Conservation (phyloP, 2,113 vertebrate species). For the Merops nubicus region DNA sequence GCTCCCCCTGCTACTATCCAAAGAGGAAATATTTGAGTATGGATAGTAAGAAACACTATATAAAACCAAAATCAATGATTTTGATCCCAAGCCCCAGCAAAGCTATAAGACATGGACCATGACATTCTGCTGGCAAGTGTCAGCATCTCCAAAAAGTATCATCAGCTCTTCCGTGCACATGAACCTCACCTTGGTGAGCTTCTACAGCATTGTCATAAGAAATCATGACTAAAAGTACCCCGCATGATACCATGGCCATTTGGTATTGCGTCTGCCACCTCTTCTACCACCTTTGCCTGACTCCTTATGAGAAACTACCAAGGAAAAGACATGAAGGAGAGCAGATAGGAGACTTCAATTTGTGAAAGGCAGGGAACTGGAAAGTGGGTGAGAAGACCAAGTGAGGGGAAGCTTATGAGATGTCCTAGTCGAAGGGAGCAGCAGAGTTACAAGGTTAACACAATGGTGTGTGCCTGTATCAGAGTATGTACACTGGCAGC, state of each 20-base stretch:
- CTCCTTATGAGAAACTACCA: not conserved
- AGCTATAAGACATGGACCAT: not conserved
- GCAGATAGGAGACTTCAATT: not conserved
- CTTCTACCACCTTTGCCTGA: not conserved
- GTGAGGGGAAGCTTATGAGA: not conserved
- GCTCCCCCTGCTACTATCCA: not conserved
- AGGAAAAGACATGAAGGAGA: not conserved
- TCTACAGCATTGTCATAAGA: not conserved
- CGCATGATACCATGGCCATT: not conserved
- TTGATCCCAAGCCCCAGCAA: not conserved
- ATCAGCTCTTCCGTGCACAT: not conserved
- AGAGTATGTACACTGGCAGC: fast-evolving
- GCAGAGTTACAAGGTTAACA: not conserved
- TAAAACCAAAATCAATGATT: not conserved
- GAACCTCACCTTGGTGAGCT: not conserved
- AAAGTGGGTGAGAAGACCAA: not conserved
- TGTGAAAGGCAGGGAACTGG: not conserved
- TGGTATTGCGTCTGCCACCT: not conserved
- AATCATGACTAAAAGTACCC: not conserved
- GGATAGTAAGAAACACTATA: not conserved
- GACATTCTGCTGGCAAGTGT: not conserved
- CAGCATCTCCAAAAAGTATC: not conserved
- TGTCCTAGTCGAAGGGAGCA: not conserved
- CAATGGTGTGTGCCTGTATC: not conserved
- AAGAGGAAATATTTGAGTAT: not conserved